phyloP scores from a whole-genome alignment of 1,140 invertebrate genomes.

The Euura lappo region DNA sequence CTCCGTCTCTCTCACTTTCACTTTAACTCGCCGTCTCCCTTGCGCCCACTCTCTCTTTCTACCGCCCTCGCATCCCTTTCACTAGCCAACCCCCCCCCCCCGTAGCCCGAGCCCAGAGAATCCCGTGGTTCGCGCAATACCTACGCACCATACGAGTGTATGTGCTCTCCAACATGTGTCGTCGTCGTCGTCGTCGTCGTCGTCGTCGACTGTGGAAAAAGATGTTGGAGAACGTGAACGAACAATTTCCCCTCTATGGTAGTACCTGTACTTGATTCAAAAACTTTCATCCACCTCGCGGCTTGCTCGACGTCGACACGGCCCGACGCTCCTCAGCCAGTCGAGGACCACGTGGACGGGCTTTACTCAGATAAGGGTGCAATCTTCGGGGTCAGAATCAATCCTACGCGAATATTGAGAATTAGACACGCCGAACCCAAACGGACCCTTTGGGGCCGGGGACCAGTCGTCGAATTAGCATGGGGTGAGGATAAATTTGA shows the following conservation, averaged over 20 bases:
- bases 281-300: constrained; percentile 5
- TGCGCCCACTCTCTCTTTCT: background rate
- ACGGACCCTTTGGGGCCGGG: no score
- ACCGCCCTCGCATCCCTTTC: background rate
- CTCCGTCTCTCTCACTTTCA: background rate
- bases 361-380: background rate
- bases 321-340: background rate
- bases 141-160: background rate
- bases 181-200: background rate
- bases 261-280: background rate
- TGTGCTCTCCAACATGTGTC: background rate
- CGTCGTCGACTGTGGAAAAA: background rate
- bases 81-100: background rate
- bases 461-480: no score
- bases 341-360: background rate
- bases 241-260: background rate
- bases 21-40: background rate
- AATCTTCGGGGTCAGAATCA: no score
- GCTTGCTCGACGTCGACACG: background rate
- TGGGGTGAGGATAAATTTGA: no score
- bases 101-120: background rate
- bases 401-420: no score
- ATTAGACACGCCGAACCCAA: no score
- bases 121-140: background rate
- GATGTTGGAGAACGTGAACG: background rate